A percentile compares a stretch with the other conserved stretches of the same genome.
Conservation (phyloP, 2,888 invertebrate species). For the Omphaloscelis lunosa region DNA sequence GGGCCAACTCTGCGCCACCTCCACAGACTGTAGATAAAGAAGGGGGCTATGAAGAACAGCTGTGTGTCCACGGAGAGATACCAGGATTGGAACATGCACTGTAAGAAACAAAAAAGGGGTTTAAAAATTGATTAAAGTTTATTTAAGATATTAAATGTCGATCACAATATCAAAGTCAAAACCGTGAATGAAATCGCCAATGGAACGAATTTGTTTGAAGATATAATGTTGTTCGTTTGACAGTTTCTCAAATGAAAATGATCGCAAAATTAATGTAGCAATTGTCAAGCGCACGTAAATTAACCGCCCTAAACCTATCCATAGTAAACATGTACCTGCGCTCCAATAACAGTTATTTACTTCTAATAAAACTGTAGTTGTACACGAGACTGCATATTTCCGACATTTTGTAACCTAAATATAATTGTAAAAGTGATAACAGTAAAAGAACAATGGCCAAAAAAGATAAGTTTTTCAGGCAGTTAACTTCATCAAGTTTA, state of each 20-base stretch:
- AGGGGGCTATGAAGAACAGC: conserved; percentile 92
- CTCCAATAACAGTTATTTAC: neutral
- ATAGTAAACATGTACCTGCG: neutral
- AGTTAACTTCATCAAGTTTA: conserved; percentile 34
- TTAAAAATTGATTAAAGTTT: neutral
- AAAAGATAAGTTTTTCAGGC: conserved; percentile 24
- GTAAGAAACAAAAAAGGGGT: conserved; percentile 75
- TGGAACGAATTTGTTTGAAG: neutral
- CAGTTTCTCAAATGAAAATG: too few species aligned
- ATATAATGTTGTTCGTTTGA: too few species aligned
- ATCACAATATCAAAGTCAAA: neutral
- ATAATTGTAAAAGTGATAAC: neutral
- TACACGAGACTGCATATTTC: neutral
- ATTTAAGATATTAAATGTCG: neutral
- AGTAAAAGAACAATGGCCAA: conserved; percentile 10
- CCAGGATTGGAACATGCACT: conserved; percentile 95
- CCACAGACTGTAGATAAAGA: conserved; percentile 93
- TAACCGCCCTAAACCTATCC: too few species aligned
- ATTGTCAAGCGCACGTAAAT: too few species aligned
- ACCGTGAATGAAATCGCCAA: neutral
- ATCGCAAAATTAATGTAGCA: too few species aligned
- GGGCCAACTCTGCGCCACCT: conserved; percentile 91
- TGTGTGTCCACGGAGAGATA: conserved; percentile 92
- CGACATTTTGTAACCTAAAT: neutral
- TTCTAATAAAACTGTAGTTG: neutral